Base-by-base conservation (phyloP, 2,888 invertebrate genomes). In the Cerastoderma edule region DNA sequence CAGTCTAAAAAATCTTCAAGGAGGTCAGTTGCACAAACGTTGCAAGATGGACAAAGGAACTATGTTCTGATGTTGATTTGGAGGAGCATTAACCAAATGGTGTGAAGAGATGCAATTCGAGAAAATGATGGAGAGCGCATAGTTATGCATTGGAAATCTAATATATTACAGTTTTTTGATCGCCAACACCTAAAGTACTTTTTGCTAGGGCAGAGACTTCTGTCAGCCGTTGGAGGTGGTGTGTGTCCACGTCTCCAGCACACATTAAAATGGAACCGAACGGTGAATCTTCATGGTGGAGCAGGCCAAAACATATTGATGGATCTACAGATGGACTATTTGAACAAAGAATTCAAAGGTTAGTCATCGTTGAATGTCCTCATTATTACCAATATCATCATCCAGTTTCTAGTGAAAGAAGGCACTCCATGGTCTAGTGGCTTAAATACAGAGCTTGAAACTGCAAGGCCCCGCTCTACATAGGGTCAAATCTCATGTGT, bases 291-390 rank as follows among this genome's bases (percentile, higher is more conserved):
- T n/a, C 69, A 68, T 53, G 79, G 79, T 19, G 79, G 79, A 27
- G 35, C 22, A 22, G 81, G 73, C 27, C 79, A 73, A 16, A 83
- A 83, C 53, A 72, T 83, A 4, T 63, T 57, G 10, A 82, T 80
- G 78, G 83, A 83, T 54, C 60, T 83, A 33, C 81, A 81, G 28
- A 83, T 82, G 79, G 83, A 83, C 46, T 72, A 64, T 48, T 74
- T 56, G n/a, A 83, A 83, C 50, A 72, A 72, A 63, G 70, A 70
- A 28, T 81, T 72, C 33, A 81, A 83, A 79, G 80, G 74, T 83
- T 74, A 22, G 13, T 39, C 22, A 19, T 27, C 53, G n/a, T 39
- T 39, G 39, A n/a, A n/a, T n/a, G n/a, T n/a, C n/a, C n/a, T n/a
- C n/a, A n/a, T n/a, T n/a, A n/a, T n/a, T n/a, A n/a, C n/a, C n/a